Percentiles rank a stretch among this genome's conserved stretches.
Evolutionary conservation across 2,113 vertebrate genomes (phyloP).

Genomic region (Lanius ludovicianus): DNA sequence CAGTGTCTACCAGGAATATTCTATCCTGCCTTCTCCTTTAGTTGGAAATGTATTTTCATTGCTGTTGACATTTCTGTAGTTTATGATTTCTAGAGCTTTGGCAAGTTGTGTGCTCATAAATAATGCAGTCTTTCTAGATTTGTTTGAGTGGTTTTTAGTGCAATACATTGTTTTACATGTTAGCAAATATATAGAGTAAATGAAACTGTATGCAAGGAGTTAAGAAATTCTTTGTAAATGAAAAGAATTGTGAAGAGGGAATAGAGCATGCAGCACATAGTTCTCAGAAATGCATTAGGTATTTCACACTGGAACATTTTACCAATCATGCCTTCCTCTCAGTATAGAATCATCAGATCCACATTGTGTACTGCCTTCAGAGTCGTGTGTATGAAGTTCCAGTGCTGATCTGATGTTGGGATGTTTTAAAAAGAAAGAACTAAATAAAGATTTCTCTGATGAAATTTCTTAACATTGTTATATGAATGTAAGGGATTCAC

Average conservation of each 20-base stretch:
- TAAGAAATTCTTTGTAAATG: not conserved
- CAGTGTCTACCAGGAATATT: not conserved
- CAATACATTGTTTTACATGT: not conserved
- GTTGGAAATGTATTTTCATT: not conserved
- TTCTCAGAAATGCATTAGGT: not conserved
- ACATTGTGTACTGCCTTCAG: not conserved
- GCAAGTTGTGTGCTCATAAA: not conserved
- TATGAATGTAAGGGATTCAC: not conserved
- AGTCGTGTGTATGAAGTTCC: not conserved
- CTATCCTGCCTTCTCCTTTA: not conserved
- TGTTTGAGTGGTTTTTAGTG: not conserved
- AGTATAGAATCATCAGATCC: not conserved
- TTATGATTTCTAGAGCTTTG: not conserved
- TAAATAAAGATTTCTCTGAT: not conserved
- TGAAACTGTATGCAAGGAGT: not conserved
- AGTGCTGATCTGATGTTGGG: not conserved
- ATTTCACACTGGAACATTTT: not conserved
- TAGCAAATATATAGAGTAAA: not conserved
- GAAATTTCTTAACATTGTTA: not conserved
- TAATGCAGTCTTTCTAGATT: not conserved
- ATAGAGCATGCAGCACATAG: not conserved
- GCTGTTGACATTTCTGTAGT: not conserved
- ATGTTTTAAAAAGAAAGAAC: not conserved
- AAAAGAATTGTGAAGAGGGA: not conserved
- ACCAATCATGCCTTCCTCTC: not conserved